phyloP scores from a whole-genome alignment of 2,113 vertebrate genomes.

The Saccopteryx bilineata region DNA sequence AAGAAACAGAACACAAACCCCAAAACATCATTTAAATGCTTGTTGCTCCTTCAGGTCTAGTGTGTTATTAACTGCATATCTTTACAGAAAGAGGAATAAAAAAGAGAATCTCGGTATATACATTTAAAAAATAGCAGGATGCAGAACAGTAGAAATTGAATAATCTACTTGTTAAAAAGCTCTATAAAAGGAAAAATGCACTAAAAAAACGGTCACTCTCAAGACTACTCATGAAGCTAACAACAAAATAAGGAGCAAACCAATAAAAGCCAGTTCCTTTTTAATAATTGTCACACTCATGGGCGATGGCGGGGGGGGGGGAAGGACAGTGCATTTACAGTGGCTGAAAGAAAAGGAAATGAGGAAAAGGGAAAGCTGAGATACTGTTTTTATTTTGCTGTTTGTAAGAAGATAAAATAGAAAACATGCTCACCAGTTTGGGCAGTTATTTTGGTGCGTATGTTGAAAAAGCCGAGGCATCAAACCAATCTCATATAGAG shows the following conservation, averaged over 20 bases:
- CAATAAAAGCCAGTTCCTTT: slow-evolving; percentile 85
- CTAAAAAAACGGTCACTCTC: slow-evolving; percentile 70
- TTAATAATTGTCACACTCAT: slow-evolving; percentile 98
- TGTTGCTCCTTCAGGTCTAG: slow-evolving; percentile 88
- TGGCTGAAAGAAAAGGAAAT: slow-evolving; percentile 90
- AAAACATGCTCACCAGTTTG: slow-evolving; percentile 81
- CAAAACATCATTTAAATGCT: slow-evolving; percentile 78
- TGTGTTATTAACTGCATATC: slow-evolving; percentile 91
- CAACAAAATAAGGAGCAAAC: slow-evolving; percentile 90
- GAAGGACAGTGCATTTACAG: slow-evolving; percentile 90
- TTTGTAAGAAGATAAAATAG: slow-evolving; percentile 87
- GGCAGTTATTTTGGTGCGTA: slow-evolving; percentile 40
- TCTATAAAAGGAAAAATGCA: slow-evolving; percentile 68
- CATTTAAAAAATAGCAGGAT: slow-evolving; percentile 76
- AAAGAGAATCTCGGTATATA: slow-evolving; percentile 74
- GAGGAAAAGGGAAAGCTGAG: slow-evolving; percentile 87
- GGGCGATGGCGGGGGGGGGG: slow-evolving; percentile 96
- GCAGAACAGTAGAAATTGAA: slow-evolving; percentile 67
- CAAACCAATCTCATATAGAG: slow-evolving; percentile 50
- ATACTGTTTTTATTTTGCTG: slow-evolving; percentile 77
- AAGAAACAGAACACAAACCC: slow-evolving; percentile 66
- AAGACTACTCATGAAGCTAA: slow-evolving; percentile 93
- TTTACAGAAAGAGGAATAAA: slow-evolving; percentile 87
- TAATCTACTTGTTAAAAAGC: slow-evolving; percentile 53
- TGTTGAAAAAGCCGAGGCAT: slow-evolving; percentile 50